These are phyloP conservation scores for Holothuria scabra DNA, from an alignment of 53 echinoderm and acorn worm species.

Conservation along the genomic window DNA sequence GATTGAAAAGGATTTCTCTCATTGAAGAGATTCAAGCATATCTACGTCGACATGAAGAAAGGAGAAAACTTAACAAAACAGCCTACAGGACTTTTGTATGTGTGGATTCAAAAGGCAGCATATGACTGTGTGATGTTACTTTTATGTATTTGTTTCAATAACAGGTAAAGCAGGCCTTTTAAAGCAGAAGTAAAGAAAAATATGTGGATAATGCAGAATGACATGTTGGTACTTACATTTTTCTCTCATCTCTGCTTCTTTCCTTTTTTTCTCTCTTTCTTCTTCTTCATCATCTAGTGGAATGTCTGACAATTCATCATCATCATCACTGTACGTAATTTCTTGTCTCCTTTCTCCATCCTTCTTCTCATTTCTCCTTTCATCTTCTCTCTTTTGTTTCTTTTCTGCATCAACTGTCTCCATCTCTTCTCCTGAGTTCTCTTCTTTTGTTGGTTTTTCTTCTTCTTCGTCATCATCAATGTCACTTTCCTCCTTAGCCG, in stretches of 20 bases:
- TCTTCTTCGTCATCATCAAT: constrained; percentile 56
- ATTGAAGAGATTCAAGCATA: too few species aligned
- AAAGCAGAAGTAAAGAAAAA: too few species aligned
- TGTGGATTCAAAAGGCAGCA: too few species aligned
- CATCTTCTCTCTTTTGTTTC: constrained; percentile 46
- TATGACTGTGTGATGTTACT: too few species aligned
- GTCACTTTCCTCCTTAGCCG: constrained; percentile 39
- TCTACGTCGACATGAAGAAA: too few species aligned
- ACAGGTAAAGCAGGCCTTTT: too few species aligned
- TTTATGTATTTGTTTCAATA: too few species aligned
- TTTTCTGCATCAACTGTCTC: constrained; percentile 45
- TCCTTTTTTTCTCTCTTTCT: constrained; percentile 24
- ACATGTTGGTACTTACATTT: constrained; percentile 10
- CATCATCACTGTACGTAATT: constrained; percentile 55
- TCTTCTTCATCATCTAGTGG: constrained; percentile 39
- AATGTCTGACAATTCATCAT: constrained; percentile 53
- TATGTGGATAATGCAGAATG: too few species aligned
- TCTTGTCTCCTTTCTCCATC: constrained; percentile 39
- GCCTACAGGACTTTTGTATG: too few species aligned
- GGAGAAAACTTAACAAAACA: too few species aligned
- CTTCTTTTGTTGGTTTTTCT: constrained; percentile 43
- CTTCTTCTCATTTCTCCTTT: constrained; percentile 40
- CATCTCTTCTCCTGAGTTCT: constrained; percentile 37
- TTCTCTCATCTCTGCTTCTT: constrained; percentile 31
- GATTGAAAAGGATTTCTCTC: too few species aligned